Conservation (phyloP, 1,140 invertebrate genomes). For the Trichoplusia ni region DNA sequence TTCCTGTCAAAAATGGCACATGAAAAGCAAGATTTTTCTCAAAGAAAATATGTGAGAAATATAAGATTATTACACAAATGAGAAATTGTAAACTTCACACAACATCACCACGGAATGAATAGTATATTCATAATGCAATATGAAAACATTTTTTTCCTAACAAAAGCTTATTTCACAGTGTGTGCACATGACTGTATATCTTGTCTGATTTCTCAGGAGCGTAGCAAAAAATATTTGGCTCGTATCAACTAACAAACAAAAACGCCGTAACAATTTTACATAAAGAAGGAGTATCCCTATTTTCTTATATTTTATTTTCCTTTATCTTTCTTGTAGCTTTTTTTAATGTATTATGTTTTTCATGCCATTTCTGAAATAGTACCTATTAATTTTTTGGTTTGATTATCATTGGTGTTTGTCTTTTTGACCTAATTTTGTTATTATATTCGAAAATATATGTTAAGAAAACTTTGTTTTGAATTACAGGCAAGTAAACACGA, state of each 20-base stretch:
- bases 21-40: too few species aligned
- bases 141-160: slow-evolving; percentile 52
- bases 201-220: slow-evolving; percentile 61
- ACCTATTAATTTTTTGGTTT: too few species aligned
- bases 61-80: slow-evolving; percentile 2
- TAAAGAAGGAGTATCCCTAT: slow-evolving; percentile 18
- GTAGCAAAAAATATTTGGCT: slow-evolving; percentile 50
- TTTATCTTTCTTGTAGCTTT: background rate
- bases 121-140: slow-evolving; percentile 34
- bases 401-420: too few species aligned
- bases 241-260: slow-evolving; percentile 30
- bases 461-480: background rate
- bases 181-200: slow-evolving; percentile 62
- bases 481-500: background rate
- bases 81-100: slow-evolving; percentile 12
- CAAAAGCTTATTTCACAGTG: slow-evolving; percentile 71
- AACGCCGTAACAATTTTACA: slow-evolving; percentile 24
- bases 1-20: too few species aligned
- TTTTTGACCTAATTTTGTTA: background rate
- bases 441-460: background rate
- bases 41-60: too few species aligned
- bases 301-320: too few species aligned
- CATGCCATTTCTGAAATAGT: too few species aligned
- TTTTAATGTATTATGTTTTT: background rate
- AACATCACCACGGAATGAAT: slow-evolving; percentile 8